phyloP scores from a whole-genome alignment of 1,140 invertebrate genomes.

The Euglossa dilemma region DNA sequence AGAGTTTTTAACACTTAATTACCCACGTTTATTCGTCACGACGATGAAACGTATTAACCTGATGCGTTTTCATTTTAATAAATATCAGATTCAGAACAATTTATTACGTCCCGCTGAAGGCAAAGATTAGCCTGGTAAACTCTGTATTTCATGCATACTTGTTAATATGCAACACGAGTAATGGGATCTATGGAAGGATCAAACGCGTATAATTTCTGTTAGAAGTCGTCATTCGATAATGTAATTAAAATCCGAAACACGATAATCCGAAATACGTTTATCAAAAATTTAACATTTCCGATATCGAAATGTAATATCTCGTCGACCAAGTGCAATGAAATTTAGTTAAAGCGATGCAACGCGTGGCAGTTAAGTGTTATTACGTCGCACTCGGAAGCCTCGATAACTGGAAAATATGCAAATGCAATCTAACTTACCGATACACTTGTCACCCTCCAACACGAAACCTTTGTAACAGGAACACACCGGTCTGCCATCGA shows the following conservation, averaged over 20 bases:
- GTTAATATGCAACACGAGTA: not conserved
- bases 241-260: not conserved
- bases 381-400: too few relatives aligned
- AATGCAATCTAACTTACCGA: constrained; percentile 69
- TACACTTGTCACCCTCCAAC: constrained; percentile 74
- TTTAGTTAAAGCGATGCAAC: too few relatives aligned
- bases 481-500: constrained; percentile 79
- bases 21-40: not conserved
- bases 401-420: not conserved
- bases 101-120: not conserved
- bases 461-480: constrained; percentile 81
- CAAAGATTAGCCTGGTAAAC: not conserved
- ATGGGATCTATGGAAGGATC: not conserved
- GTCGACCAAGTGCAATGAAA: too few relatives aligned
- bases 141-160: not conserved
- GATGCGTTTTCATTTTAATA: not conserved
- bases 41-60: too few relatives aligned
- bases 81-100: not conserved
- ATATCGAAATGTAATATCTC: not conserved
- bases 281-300: not conserved
- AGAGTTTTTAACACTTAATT: not conserved
- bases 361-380: too few relatives aligned
- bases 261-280: not conserved
- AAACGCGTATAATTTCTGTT: not conserved
- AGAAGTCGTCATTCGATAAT: not conserved